These are phyloP conservation scores for Drosophila ochracea DNA, from an alignment of 2,888 invertebrate species.

Conservation along the genomic window DNA sequence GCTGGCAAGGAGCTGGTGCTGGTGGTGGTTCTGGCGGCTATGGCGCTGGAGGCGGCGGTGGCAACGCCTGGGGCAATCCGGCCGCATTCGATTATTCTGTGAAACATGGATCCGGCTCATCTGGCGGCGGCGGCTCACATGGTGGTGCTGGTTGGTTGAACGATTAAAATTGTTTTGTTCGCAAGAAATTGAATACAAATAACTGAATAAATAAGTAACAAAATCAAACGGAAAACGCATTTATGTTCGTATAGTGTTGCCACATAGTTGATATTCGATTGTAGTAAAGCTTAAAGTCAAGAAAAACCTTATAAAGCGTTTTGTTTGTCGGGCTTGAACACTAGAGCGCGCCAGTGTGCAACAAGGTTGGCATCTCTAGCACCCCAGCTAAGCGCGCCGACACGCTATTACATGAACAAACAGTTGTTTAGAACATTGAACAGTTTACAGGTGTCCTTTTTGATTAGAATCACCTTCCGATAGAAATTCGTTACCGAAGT, in stretches of 20 bases:
- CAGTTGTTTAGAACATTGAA: background rate
- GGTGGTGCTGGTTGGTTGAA: constrained; percentile 74
- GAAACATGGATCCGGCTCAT: constrained; percentile 35
- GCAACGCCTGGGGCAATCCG: constrained; percentile 52
- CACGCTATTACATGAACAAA: background rate
- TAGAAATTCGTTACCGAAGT: background rate
- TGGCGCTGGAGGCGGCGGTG: constrained; percentile 36
- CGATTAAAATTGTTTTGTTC: constrained; percentile 35
- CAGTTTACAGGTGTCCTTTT: background rate
- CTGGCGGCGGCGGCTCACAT: constrained; percentile 25
- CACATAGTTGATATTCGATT: background rate
- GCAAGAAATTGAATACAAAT: background rate
- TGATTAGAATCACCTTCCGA: background rate
- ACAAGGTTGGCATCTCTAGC: background rate
- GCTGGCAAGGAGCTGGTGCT: constrained; percentile 38
- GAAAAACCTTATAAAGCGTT: background rate
- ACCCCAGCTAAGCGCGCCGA: background rate
- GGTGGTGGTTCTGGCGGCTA: background rate
- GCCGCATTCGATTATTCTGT: constrained; percentile 49
- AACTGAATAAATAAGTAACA: constrained; percentile 26
- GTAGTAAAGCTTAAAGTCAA: background rate
- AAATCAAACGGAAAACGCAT: background rate
- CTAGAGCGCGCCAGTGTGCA: background rate
- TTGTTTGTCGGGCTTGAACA: background rate
- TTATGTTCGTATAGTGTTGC: background rate